Evolutionary conservation across 2,888 invertebrate species (phyloP).

Genomic region (Pemphredon lugubris): DNA sequence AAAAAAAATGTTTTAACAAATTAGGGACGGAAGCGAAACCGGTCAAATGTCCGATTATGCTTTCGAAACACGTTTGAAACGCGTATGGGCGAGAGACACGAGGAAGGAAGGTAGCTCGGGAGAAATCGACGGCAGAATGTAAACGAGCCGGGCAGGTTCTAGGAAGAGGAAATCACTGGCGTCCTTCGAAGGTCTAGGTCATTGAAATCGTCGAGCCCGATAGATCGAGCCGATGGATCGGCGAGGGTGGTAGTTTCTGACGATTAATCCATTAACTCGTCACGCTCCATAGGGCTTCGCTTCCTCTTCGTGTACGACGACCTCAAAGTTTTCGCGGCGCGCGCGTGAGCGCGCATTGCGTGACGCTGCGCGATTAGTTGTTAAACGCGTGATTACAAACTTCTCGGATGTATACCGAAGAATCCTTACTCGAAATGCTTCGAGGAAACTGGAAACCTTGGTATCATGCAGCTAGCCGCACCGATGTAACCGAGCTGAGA

Average conservation of each 20-base stretch:
- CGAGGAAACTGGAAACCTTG: slow-evolving; percentile 66
- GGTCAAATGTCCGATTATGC: not conserved
- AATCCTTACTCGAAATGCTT: slow-evolving; percentile 58
- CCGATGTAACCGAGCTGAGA: slow-evolving; percentile 25
- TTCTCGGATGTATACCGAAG: slow-evolving; percentile 35
- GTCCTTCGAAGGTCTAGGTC: slow-evolving; percentile 70
- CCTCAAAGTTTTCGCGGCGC: slow-evolving; percentile 45
- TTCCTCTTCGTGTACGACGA: slow-evolving; percentile 59
- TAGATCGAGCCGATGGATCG: slow-evolving; percentile 22
- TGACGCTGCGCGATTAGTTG: slow-evolving; percentile 69
- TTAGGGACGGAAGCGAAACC: not conserved
- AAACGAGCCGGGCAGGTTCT: slow-evolving; percentile 46
- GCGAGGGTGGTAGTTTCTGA: slow-evolving; percentile 54
- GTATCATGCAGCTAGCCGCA: slow-evolving; percentile 13
- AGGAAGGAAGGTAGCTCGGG: slow-evolving; percentile 17
- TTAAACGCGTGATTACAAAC: slow-evolving; percentile 72
- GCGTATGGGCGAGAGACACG: not conserved
- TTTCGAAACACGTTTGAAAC: slow-evolving; percentile 2
- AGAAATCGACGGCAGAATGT: slow-evolving; percentile 41
- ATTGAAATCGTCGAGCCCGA: slow-evolving; percentile 38
- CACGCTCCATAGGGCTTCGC: slow-evolving; percentile 62
- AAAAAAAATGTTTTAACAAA: not conserved
- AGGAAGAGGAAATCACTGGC: slow-evolving; percentile 53
- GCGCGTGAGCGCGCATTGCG: slow-evolving; percentile 59
- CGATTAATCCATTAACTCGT: slow-evolving; percentile 74